Base-by-base conservation (phyloP, 2,888 invertebrate species). In the Heliconius ismenius region DNA sequence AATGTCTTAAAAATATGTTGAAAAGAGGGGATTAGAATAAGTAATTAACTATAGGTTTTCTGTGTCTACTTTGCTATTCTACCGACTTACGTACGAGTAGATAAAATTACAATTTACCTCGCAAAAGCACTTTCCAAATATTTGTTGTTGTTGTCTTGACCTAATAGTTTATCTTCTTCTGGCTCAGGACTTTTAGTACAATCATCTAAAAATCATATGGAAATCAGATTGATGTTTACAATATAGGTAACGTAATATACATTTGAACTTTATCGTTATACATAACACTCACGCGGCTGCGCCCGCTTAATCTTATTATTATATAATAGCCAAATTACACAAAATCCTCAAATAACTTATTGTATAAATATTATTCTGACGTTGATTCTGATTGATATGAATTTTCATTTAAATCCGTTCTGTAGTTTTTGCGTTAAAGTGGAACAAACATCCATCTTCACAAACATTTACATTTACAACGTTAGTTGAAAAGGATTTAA, bases 51-150 rank as follows among this genome's bases (percentile, higher is more conserved):
- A 21, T 3, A 58, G 54, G n/a, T 58, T 58, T 1, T 18, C 54
- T 2, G 2, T 18, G 49, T 3, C 18, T 18, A 58, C 11, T 58
- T 28, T 63, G 28, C 9, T 49, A 2, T 49, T 49, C 18, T 49
- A 49, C 4, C 4, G 2, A 49, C 3, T 7, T 39, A 39, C 11
- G 0, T 39, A 32, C 32, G 7, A 32, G 32, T 39, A 39, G 39
- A 39, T 39, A 39, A 1, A 10, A 13, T 28, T 43, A 43, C 28
- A 39, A 83, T 84, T 78, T 85, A 91, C 91, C 81, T 82, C 9
- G 84, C 81, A 78, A 92, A 91, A 4, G 86, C 83, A 65, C 84
- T 82, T 24, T 90, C 83, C 0, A 91, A 84, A 49, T 90, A 88
- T n/a, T 86, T 74, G 1, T 87, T 79, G 3, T 88, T 87, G 26